phyloP scores from a whole-genome alignment of 2,113 vertebrate species.

The Varanus salvator region DNA sequence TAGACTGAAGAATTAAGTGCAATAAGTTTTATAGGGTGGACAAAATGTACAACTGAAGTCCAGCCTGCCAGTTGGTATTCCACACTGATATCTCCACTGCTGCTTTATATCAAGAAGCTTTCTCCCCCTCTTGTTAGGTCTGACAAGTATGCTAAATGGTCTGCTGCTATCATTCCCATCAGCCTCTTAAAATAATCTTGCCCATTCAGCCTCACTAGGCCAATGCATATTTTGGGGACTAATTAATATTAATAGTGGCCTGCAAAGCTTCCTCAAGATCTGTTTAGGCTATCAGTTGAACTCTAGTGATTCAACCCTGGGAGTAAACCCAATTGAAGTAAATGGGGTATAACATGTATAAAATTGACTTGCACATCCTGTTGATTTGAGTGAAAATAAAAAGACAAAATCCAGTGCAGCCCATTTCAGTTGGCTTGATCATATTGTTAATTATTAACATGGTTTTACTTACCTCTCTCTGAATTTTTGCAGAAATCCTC shows the following conservation, averaged over 20 bases:
- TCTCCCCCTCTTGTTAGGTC: neutral
- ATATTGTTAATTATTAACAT: neutral
- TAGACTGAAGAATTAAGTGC: neutral
- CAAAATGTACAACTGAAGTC: neutral
- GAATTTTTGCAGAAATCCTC: slow-evolving; percentile 29
- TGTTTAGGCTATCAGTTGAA: neutral
- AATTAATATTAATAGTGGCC: neutral
- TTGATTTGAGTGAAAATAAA: neutral
- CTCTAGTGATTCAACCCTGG: neutral
- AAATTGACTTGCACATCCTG: neutral
- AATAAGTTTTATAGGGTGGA: neutral
- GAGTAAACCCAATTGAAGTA: neutral
- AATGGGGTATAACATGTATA: neutral
- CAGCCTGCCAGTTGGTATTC: neutral
- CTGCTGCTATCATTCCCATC: neutral
- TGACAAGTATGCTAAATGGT: neutral
- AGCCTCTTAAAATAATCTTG: neutral
- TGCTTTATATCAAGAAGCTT: neutral
- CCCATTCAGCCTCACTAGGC: neutral
- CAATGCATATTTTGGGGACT: neutral
- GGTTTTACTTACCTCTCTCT: slow-evolving; percentile 24
- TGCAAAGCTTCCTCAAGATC: neutral
- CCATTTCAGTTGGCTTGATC: neutral
- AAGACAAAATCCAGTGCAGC: neutral
- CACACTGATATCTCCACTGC: neutral